Evolutionary conservation across 2,888 invertebrate species (phyloP), one percentile per base, ranked within the genome.

Genomic region (Drosophila mimica): DNA sequence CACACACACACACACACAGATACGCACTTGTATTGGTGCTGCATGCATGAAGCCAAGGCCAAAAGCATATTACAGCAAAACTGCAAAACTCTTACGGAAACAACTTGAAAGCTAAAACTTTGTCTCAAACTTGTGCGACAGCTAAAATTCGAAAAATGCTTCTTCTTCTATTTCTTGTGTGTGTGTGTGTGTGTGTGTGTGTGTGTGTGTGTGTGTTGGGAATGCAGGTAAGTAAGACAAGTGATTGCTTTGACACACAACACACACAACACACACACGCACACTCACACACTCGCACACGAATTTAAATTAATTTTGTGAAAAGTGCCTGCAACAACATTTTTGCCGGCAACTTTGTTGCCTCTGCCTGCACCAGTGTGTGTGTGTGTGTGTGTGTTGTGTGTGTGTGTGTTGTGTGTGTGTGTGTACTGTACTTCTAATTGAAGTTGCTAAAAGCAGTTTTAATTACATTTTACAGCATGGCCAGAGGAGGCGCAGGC

Each of bases 401-500:
- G n/a, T n/a, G 25, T 46, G 43, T 54, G 43, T 48, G 30, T n/a
- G 46, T 6, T 28, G 38, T 15, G 34, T 13, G 51, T 60, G 34
- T 49, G 38, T 72, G 43, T 61, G 40, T 63, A 64, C 59, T 76
- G 67, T 70, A 69, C 81, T 77, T 78, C 87, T 86, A 88, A 84
- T 84, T 84, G 83, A 84, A 74, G 89, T 65, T 74, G 86, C 81
- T 83, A 78, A 88, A 86, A 86, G 81, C 83, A 69, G 81, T 88
- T 84, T 88, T 86, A 84, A 84, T 84, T 84, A 84, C 83, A 88
- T 88, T 88, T 88, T 69, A 76, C 52, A 57, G 49, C 74, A 49
- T 36, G n/a, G 57, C 49, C 61, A 17, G 28, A 40, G 28, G 15
- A 54, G 70, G 30, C 51, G 49, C 49, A 51, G 49, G 25, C 34